Evolutionary conservation across 2,888 invertebrate genomes (phyloP), one percentile per base, ranked within the genome.

Genomic region (Tetranychus piercei): DNA sequence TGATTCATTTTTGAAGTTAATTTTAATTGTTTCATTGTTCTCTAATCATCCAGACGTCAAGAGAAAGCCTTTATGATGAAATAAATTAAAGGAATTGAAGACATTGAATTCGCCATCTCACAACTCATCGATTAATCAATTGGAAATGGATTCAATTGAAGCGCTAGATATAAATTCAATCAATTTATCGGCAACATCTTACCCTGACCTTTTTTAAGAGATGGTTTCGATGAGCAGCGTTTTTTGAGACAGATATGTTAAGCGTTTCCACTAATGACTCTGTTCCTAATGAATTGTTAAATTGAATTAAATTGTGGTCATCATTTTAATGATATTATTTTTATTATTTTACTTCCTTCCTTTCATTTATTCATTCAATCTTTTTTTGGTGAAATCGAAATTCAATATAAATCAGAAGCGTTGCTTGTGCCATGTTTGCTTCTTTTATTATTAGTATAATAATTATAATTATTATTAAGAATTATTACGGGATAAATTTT

Each of bases 171-270:
- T 7, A 18, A 23, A 22, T 69, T 74, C 69, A 11, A 70, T 74
- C 6, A 67, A 67, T 7, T n/a, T 74, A 44, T 69, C 45, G 22
- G 67, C 74, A 15, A 67, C n/a, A n/a, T 74, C 74, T 44, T 74
- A 69, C 45, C 67, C 74, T 22, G 44, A 34, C 43, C n/a, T 74
- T 34, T 66, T 65, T 44, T 74, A 20, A 22, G 69, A 18, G 74
- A 74, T 44, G 69, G 70, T 9, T 1, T 74, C 3, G 69, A 74
- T 43, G 69, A 74, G 43, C 74, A 74, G 34, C 2, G 69, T 43
- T 66, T 22, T 15, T 69, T 74, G 74, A 74, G 18, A 69, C 43
- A 4, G 69, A 74, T 20, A 45, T 70, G 11, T 8, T 70, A n/a
- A 44, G 9, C 8, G 70, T 74, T 34, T 45, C 70, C 43, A 70